Base-by-base conservation (phyloP, 2,888 invertebrate genomes). In the Chrysodeixis includens region DNA sequence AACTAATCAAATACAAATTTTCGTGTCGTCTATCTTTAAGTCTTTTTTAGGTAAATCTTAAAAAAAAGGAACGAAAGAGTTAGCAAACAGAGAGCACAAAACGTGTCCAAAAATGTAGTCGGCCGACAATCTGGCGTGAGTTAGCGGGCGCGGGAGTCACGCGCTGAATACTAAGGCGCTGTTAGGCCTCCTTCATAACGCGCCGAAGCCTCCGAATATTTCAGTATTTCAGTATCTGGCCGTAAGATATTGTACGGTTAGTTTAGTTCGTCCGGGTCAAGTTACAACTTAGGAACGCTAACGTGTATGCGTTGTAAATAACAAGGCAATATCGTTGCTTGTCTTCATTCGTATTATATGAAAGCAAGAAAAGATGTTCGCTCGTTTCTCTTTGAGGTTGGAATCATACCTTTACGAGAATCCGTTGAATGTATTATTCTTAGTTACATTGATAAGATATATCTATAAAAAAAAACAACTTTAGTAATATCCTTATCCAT, bases 141-240 rank as follows among this genome's bases (percentile, higher is more conserved):
- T 76, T 78, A 75, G 74, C 74, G 72, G 54, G 67, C 74, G 70
- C 57, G 62, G 71, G 66, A 40, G 35, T 62, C 78, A 63, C 62
- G 52, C 49, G 40, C 74, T 69, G 87, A 84, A 87, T 87, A 86
- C 83, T 82, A 85, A 87, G 69, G 73, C 56, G 56, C 63, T 66
- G 73, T 75, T 76, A 64, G 74, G 67, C 62, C 73, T 57, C 63
- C 69, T 66, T 76, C 59, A 68, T 66, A 66, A 67, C 66, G 61
- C 53, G 70, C 60, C 67, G 71, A 75, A 26, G 6, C 26, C 26
- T 26, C 26, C 26, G 6, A 26, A 26, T 26, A 26, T 26, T n/a
- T 26, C 26, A 26, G 78, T 78, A 76, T 79, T 76, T 72, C 69
- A 69, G 69, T 63, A 66, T 67, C 56, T 61, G 55, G 18, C 67